Percentiles rank a stretch among this genome's conserved stretches.
Conservation (phyloP, 1,140 invertebrate genomes). For the Maconellicoccus hirsutus region DNA sequence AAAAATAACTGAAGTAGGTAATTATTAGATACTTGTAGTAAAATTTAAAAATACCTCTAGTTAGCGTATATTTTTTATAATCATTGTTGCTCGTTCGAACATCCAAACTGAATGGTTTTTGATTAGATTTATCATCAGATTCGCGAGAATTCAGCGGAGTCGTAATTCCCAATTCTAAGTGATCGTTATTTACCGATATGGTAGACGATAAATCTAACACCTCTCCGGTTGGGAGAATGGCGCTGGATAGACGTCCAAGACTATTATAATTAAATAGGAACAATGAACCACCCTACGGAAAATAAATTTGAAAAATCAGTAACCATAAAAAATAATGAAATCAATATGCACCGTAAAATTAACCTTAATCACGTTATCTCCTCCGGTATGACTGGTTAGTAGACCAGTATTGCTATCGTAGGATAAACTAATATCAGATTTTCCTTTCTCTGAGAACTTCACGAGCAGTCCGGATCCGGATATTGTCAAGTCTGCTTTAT, state of each 20-base stretch:
- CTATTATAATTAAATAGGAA: slow-evolving; percentile 82
- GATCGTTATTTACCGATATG: slow-evolving; percentile 53
- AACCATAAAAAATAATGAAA: slow-evolving; percentile 13
- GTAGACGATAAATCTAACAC: slow-evolving; percentile 63
- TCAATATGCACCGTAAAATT: no score
- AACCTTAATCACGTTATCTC: slow-evolving; percentile 27
- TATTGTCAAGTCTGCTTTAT: slow-evolving; percentile 79
- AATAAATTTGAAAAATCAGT: slow-evolving; percentile 30
- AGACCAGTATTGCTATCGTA: slow-evolving; percentile 72
- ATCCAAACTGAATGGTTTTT: slow-evolving; percentile 18
- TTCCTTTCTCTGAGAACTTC: slow-evolving; percentile 65
- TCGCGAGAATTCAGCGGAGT: slow-evolving; percentile 29
- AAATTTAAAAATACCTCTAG: slow-evolving; percentile 30
- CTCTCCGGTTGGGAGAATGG: slow-evolving; percentile 82
- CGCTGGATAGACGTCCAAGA: slow-evolving; percentile 66
- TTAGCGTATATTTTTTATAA: slow-evolving; percentile 32
- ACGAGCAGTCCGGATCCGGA: slow-evolving; percentile 74
- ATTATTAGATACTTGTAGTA: background rate
- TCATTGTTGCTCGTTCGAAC: slow-evolving; percentile 25
- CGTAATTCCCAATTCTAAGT: slow-evolving; percentile 55
- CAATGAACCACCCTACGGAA: slow-evolving; percentile 70
- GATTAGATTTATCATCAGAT: background rate
- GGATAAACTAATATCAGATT: slow-evolving; percentile 68
- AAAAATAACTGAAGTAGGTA: background rate
- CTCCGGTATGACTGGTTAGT: slow-evolving; percentile 58